phyloP scores from a whole-genome alignment of 2,888 invertebrate genomes.

The Elmis aenea region DNA sequence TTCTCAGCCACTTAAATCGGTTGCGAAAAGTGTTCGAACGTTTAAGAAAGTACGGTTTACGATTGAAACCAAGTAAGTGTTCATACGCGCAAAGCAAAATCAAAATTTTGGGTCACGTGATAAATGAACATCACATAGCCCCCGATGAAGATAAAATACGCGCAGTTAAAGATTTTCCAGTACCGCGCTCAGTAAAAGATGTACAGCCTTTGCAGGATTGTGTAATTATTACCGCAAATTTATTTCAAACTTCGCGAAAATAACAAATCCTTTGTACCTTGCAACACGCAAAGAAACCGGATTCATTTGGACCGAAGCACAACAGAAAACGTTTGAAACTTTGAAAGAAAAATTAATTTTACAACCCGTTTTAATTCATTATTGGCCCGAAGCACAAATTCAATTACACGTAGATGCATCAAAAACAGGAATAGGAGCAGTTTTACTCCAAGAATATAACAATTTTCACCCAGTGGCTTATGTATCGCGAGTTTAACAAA shows the following conservation, averaged over 20 bases:
- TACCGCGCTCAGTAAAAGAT: constrained; percentile 27
- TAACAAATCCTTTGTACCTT: constrained; percentile 36
- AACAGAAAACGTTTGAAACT: constrained; percentile 16
- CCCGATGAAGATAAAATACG: constrained; percentile 29
- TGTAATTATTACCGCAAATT: constrained; percentile 38
- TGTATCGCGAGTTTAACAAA: constrained; percentile 12
- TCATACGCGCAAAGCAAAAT: no score
- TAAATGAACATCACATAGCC: constrained; percentile 27
- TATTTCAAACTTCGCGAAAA: constrained; percentile 29
- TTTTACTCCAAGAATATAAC: constrained; percentile 26
- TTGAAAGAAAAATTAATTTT: constrained; percentile 17
- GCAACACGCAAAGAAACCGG: constrained; percentile 21
- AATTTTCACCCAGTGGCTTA: constrained; percentile 35
- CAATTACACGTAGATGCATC: constrained; percentile 32
- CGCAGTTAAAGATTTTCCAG: constrained; percentile 29
- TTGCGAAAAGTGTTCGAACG: no score
- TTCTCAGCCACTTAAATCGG: no score
- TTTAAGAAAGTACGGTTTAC: no score
- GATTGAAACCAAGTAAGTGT: no score
- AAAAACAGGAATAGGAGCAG: constrained; percentile 28
- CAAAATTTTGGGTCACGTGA: constrained; percentile 28
- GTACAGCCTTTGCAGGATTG: constrained; percentile 34
- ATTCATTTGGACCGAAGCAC: constrained; percentile 16
- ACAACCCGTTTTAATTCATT: constrained; percentile 21
- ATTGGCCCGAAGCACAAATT: constrained; percentile 12